Evolutionary conservation across 2,888 invertebrate genomes (phyloP).

Genomic region (Heliconius charithonia): DNA sequence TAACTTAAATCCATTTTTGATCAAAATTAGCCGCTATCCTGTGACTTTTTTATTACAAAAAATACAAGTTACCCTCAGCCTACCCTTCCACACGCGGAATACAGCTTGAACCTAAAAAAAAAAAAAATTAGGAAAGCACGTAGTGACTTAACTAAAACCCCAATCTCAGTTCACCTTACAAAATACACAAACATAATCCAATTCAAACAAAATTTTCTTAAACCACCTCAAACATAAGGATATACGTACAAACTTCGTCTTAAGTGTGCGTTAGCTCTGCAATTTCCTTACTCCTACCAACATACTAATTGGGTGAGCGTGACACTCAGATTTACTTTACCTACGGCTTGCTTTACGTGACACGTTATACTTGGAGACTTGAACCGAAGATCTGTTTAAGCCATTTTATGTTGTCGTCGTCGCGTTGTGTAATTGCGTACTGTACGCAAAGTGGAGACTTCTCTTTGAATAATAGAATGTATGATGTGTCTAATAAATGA

Average conservation of each 20-base stretch:
- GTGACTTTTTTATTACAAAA: no score
- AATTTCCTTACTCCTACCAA: constrained; percentile 48
- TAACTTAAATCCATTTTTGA: no score
- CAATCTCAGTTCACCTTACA: background rate
- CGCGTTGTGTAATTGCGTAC: background rate
- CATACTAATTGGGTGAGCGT: constrained; percentile 43
- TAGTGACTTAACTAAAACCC: background rate
- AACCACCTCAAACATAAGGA: constrained; percentile 13
- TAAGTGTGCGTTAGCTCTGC: constrained; percentile 45
- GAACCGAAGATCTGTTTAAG: constrained; percentile 20
- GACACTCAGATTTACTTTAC: constrained; percentile 39
- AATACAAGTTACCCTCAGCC: no score
- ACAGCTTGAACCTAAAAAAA: no score
- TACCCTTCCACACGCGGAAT: no score
- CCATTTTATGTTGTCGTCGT: background rate
- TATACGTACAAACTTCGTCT: constrained; percentile 38
- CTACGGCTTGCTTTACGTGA: constrained; percentile 37
- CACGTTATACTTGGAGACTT: constrained; percentile 23
- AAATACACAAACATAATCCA: background rate
- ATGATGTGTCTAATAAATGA: background rate
- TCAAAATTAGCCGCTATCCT: no score
- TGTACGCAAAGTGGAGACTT: background rate
- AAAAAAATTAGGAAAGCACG: background rate
- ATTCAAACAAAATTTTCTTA: background rate
- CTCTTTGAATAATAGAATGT: background rate